A percentile compares a stretch with the other conserved stretches of the same genome.
Conservation (phyloP, 2,113 vertebrate genomes). For the Cephalopterus ornatus region DNA sequence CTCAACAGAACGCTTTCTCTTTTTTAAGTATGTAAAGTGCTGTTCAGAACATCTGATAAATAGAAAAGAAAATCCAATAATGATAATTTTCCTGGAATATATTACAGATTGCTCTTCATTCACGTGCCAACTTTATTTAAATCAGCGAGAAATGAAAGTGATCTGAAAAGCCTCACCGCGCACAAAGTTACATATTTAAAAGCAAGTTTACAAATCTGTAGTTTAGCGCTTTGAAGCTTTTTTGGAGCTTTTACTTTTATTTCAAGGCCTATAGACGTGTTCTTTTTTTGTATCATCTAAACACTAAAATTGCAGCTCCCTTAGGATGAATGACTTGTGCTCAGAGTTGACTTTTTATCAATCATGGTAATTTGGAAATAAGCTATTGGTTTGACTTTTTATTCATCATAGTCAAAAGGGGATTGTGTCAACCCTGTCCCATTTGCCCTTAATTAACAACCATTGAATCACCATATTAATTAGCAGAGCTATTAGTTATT, state of each 20-base stretch:
- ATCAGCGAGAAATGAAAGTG: neutral
- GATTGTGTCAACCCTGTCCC: slow-evolving; percentile 83
- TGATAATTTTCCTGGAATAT: neutral
- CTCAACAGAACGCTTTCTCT: neutral
- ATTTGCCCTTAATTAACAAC: slow-evolving; percentile 95
- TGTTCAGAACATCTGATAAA: neutral
- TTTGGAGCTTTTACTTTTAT: slow-evolving; percentile 36
- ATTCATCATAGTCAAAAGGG: slow-evolving; percentile 81
- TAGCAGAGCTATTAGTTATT: slow-evolving; percentile 88
- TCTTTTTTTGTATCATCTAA: slow-evolving; percentile 31
- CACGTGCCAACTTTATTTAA: neutral
- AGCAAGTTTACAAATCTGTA: slow-evolving; percentile 19
- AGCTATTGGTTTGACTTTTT: slow-evolving; percentile 85
- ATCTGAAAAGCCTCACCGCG: neutral
- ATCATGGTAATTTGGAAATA: slow-evolving; percentile 83
- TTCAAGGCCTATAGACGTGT: slow-evolving; percentile 14
- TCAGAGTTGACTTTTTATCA: slow-evolving; percentile 77
- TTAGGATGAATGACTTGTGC: slow-evolving; percentile 47
- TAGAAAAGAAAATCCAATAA: neutral
- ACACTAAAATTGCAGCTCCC: slow-evolving; percentile 48
- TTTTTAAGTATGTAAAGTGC: neutral
- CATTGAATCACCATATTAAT: slow-evolving; percentile 90
- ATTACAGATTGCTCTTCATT: neutral
- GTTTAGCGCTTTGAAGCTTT: slow-evolving; percentile 6
- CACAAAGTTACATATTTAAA: slow-evolving; percentile 9